Evolutionary conservation across 2,888 invertebrate species (phyloP), one percentile per base, ranked within the genome.

Genomic region (Cheilosia impressa): DNA sequence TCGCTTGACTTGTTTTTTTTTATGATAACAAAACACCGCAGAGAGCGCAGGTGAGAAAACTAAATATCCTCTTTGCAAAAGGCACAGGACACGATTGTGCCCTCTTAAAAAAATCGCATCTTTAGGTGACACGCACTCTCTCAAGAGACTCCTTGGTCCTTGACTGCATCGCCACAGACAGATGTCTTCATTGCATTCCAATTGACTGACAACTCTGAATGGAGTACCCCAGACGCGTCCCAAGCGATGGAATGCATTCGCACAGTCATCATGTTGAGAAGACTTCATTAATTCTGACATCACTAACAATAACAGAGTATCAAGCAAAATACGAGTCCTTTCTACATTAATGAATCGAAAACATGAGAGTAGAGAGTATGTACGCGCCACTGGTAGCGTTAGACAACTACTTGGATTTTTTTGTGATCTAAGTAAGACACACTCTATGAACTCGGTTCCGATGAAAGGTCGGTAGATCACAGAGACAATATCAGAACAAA

Each of bases 271-370:
- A 22, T 43, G 58, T 52, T 52, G 60, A 68, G 77, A 77, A 62
- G 68, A 77, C 77, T 77, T 77, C 77, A 77, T 77, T 69, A 77
- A 77, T 69, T 68, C 27, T 62, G 73, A 65, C 73, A 62, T 19
- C 43, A 69, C 10, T 4, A 69, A 77, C 47, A 77, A 77, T 62
- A 77, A 52, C n/a, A 68, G 53, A 31, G 22, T 2, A 2, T 3
- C 17, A 15, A 55, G 19, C 13, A 50, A 41, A 57, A 50, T 45
- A 27, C 50, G 19, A 31, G 66, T 52, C 52, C 66, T 68, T 76
- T 7, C 47, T 41, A 55, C 41, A 41, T 41, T 41, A 73, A 38
- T 73, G 55, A 15, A 73, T 22, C 34, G 38, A 50, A 69, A 60
- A 71, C 22, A 38, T 24, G 50, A 60, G 38, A 38, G 17, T 7